These are phyloP conservation scores for Abscondita cerata DNA, from an alignment of 2,888 invertebrate genomes.

Conservation along the genomic window DNA sequence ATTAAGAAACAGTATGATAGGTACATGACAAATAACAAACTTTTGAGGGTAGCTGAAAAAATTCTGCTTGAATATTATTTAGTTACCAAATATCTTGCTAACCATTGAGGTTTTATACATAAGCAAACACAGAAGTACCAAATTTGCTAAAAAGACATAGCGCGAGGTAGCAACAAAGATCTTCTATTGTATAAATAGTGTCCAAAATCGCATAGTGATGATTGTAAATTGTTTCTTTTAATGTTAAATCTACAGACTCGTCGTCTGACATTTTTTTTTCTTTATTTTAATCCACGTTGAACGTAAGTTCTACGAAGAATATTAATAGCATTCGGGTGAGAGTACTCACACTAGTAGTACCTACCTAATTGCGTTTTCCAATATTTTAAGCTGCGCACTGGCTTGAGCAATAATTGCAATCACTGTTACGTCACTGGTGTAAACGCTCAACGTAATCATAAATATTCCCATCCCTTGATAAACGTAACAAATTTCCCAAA, in stretches of 20 bases:
- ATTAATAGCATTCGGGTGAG: too few species aligned
- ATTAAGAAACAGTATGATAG: conserved; percentile 38
- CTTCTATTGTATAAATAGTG: conserved; percentile 35
- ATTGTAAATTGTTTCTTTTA: conserved; percentile 36
- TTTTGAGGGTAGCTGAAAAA: conserved; percentile 34
- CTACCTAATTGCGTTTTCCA: conserved; percentile 12
- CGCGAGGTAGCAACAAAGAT: conserved; percentile 27
- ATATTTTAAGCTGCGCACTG: conserved; percentile 20
- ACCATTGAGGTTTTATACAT: conserved; percentile 15
- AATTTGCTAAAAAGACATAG: conserved; percentile 20
- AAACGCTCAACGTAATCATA: conserved; percentile 14
- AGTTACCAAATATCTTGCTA: too few species aligned
- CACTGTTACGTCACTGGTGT: conserved; percentile 15
- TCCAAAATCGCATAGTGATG: conserved; percentile 32
- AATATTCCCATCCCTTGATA: conserved; percentile 15
- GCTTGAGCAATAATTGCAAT: conserved; percentile 19
- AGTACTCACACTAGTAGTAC: too few species aligned
- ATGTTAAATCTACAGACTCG: not conserved
- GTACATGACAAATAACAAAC: conserved; percentile 36
- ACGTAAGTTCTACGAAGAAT: conserved; percentile 5
- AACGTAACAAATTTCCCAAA: conserved; percentile 18
- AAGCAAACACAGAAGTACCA: conserved; percentile 15
- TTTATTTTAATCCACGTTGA: not conserved
- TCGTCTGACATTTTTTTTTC: not conserved
- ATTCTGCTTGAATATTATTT: too few species aligned